These are phyloP conservation scores for Rhyacophila evoluta DNA, from an alignment of 2,888 invertebrate genomes.

Conservation along the genomic window DNA sequence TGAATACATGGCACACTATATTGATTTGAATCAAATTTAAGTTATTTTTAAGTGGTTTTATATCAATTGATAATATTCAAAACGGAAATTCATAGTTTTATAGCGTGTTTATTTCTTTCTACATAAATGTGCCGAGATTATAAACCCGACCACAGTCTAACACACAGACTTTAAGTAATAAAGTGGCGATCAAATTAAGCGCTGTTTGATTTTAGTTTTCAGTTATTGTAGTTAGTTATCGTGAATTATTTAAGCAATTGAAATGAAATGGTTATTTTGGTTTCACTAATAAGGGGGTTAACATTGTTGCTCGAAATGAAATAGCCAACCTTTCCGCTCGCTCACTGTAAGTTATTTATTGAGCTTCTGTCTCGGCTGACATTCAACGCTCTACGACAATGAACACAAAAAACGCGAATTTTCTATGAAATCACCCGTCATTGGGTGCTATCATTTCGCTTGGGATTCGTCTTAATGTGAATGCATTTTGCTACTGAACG, in stretches of 20 bases:
- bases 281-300: constrained; percentile 8
- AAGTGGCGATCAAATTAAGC: neutral
- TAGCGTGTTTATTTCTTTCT: no score
- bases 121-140: no score
- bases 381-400: constrained; percentile 13
- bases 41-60: no score
- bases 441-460: neutral
- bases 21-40: no score
- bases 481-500: no score
- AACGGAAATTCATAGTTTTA: no score
- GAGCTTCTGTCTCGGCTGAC: neutral
- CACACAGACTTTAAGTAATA: no score
- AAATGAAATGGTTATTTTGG: constrained; percentile 7
- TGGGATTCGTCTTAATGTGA: no score
- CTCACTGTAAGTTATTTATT: neutral
- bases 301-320: neutral
- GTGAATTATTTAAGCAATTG: neutral
- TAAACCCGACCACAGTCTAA: no score
- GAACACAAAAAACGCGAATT: neutral
- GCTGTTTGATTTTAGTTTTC: neutral
- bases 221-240: neutral
- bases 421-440: constrained; percentile 5
- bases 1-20: no score
- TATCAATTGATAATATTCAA: no score
- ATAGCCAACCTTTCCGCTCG: constrained; percentile 8